Evolutionary conservation across 2,797 vertebrate species (phyloP).

Genomic region (Hemibagrus guttatus): DNA sequence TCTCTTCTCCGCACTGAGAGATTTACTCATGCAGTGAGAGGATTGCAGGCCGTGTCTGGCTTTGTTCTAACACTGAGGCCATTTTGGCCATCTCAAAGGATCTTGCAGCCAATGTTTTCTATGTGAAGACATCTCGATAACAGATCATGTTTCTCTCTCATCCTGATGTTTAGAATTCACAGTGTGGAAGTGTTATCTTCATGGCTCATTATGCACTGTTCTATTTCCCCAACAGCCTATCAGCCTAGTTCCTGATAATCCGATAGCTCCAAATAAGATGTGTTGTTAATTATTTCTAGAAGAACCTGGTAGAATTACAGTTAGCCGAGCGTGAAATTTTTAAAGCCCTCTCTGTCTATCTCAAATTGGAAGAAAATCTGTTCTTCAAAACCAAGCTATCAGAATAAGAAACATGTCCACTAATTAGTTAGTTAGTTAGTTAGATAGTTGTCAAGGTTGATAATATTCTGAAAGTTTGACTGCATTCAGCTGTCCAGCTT

Average conservation of each 20-base stretch:
- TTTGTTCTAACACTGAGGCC: conserved; percentile 10
- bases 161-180: background rate
- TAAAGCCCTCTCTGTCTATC: background rate
- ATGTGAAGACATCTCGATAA: conserved; percentile 1
- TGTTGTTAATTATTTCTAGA: conserved; percentile 24
- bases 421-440: background rate
- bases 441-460: background rate
- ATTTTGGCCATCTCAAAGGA: conserved; percentile 11
- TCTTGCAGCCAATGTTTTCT: conserved; percentile 9
- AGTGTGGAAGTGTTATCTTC: conserved; percentile 11
- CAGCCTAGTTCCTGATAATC: conserved; percentile 5
- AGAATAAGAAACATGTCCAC: background rate
- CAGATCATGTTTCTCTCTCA: background rate
- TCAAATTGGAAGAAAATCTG: background rate
- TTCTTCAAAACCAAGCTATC: background rate
- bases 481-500: background rate
- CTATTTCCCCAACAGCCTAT: conserved; percentile 23
- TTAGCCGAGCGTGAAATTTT: conserved; percentile 33
- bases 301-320: conserved; percentile 58
- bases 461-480: background rate
- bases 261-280: background rate
- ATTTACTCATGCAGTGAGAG: conserved; percentile 22
- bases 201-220: background rate
- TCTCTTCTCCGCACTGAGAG: background rate
- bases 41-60: conserved; percentile 1